Percentiles rank a stretch among this genome's conserved stretches.
These are phyloP conservation scores for Trichonephila clavipes DNA, from an alignment of 1,140 invertebrate genomes.

Conservation along the genomic window DNA sequence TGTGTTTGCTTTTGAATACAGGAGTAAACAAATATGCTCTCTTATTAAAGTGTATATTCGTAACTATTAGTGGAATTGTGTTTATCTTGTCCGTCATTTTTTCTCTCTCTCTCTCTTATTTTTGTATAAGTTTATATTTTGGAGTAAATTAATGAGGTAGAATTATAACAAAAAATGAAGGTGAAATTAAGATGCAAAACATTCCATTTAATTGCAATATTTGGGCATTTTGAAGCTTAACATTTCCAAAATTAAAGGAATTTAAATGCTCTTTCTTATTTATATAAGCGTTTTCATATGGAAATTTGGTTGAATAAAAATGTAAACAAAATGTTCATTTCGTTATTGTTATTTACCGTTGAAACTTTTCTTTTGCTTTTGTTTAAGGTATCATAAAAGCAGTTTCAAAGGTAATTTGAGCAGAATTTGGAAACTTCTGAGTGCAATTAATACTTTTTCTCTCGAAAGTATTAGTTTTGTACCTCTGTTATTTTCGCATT, in stretches of 20 bases:
- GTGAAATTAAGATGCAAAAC: neutral
- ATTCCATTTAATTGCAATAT: neutral
- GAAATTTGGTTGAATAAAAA: too few species aligned
- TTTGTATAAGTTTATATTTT: neutral
- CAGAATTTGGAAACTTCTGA: too few species aligned
- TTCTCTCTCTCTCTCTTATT: neutral
- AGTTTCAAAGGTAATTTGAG: too few species aligned
- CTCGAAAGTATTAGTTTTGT: too few species aligned
- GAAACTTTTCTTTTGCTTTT: too few species aligned
- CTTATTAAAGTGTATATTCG: conserved; percentile 34
- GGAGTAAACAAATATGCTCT: conserved; percentile 40
- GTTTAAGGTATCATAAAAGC: too few species aligned
- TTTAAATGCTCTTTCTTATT: neutral
- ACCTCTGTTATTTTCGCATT: too few species aligned
- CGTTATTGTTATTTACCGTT: too few species aligned
- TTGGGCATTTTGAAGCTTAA: neutral
- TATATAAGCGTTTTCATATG: neutral
- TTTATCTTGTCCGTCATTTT: neutral
- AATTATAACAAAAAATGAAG: neutral
- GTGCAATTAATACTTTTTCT: too few species aligned
- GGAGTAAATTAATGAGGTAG: neutral
- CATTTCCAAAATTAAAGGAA: neutral
- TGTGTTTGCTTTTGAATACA: conserved; percentile 49
- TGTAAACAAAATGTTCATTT: too few species aligned
- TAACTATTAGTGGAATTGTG: neutral